Base-by-base conservation (phyloP, 2,797 vertebrate species). In the Chrosomus eos region DNA sequence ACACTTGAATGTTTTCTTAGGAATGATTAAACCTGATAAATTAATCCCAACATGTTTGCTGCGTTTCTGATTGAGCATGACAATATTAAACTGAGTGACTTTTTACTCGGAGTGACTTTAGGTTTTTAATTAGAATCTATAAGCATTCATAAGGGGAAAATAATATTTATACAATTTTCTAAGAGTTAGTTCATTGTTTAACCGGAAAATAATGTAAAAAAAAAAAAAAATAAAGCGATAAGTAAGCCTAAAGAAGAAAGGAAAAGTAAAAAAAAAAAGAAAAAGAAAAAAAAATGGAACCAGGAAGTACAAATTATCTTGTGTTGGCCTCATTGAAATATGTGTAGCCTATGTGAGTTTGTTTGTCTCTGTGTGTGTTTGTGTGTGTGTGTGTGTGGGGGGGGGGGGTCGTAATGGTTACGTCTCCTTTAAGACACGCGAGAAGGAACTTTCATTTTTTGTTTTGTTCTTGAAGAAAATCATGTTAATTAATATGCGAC, bases 341-440 rank as follows among this genome's bases (percentile, higher is more conserved):
- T 10, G 19, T 45, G 45, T 45, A n/a, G n/a, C n/a, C n/a, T n/a
- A n/a, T n/a, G n/a, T n/a, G n/a, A n/a, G n/a, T n/a, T n/a, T n/a
- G n/a, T n/a, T n/a, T n/a, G n/a, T n/a, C n/a, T n/a, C n/a, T n/a
- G 43, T 43, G 43, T 43, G 40, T 45, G 43, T 45, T 1, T 43
- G 10, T 43, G 43, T 43, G 40, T 43, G 40, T 43, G 40, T 11
- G 43, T 13, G 43, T 3, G 3, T 13, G 43, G 43, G 45, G 45
- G 28, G 21, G 60, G 38, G 36, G 26, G 18, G 62, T 43, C 9
- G 11, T 78, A 4, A 16, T 51, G 66, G 23, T 36, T 70, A 6
- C 48, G 80, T 81, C 66, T 71, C 80, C 66, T 71, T 58, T 81
- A 71, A 81, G 66, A 71, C 31, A 66, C 60, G 14, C 4, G 26